Conservation (phyloP, 53 echinoderm and acorn worm genomes). For the Zoroaster sp. region DNA sequence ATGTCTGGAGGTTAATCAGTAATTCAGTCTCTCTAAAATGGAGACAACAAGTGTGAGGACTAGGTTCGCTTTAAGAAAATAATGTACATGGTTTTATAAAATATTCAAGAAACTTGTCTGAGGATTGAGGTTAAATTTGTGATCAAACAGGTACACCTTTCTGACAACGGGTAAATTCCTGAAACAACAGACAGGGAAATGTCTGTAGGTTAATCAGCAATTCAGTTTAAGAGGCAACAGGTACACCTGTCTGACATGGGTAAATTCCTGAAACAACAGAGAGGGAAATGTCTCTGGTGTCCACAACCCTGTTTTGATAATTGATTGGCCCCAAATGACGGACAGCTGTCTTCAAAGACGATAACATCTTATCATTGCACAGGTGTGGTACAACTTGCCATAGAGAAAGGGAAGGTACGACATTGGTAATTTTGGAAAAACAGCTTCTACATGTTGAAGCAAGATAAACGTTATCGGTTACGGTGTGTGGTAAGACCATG, state of each 20-base stretch:
- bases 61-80: neutral
- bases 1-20: neutral
- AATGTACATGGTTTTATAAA: too few species aligned
- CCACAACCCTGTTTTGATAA: conserved; percentile 40
- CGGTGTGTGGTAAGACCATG: too few species aligned
- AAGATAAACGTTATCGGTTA: too few species aligned
- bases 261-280: neutral
- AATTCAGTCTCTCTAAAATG: neutral
- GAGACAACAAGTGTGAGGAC: neutral
- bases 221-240: neutral
- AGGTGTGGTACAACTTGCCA: neutral
- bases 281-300: conserved; percentile 12
- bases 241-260: neutral
- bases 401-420: neutral
- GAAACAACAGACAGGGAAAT: neutral
- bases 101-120: too few species aligned
- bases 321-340: conserved; percentile 3
- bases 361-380: neutral
- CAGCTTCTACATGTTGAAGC: too few species aligned
- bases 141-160: neutral
- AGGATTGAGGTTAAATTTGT: neutral
- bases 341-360: neutral
- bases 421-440: too few species aligned
- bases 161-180: neutral
- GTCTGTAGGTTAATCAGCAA: neutral